Conservation (phyloP, 2,797 vertebrate genomes). For the Clamator glandarius region DNA sequence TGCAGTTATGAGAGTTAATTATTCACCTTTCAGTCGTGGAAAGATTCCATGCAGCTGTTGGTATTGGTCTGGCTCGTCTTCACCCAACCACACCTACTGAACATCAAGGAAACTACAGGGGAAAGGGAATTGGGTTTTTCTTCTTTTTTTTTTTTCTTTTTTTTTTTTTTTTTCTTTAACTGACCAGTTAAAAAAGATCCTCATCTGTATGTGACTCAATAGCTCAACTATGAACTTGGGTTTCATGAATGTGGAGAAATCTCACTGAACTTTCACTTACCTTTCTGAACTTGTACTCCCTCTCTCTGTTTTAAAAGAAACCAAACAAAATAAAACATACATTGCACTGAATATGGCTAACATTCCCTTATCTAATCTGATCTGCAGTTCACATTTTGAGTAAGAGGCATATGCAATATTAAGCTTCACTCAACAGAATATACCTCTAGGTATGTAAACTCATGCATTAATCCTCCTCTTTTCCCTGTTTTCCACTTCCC, state of each 20-base stretch:
- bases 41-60: slow-evolving; percentile 70
- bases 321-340: slow-evolving; percentile 11
- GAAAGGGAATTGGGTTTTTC: background rate
- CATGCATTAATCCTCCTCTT: background rate
- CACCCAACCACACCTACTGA: slow-evolving; percentile 52
- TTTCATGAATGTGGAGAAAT: slow-evolving; percentile 60
- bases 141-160: background rate
- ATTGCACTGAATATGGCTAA: slow-evolving; percentile 29
- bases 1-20: slow-evolving; percentile 67
- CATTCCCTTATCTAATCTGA: slow-evolving; percentile 36
- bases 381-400: background rate
- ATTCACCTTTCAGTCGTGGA: slow-evolving; percentile 65
- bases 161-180: background rate
- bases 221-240: slow-evolving; percentile 37
- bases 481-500: background rate
- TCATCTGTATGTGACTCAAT: slow-evolving; percentile 49
- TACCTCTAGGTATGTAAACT: background rate
- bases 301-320: slow-evolving; percentile 30
- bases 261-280: slow-evolving; percentile 64
- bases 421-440: background rate
- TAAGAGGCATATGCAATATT: background rate
- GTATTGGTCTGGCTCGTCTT: slow-evolving; percentile 59
- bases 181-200: slow-evolving; percentile 38
- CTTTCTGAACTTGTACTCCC: slow-evolving; percentile 54
- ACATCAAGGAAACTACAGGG: slow-evolving; percentile 52